A percentile compares a stretch with the other conserved stretches of the same genome.
phyloP scores from a whole-genome alignment of 1,140 invertebrate genomes.

The Aphidius ervi region DNA sequence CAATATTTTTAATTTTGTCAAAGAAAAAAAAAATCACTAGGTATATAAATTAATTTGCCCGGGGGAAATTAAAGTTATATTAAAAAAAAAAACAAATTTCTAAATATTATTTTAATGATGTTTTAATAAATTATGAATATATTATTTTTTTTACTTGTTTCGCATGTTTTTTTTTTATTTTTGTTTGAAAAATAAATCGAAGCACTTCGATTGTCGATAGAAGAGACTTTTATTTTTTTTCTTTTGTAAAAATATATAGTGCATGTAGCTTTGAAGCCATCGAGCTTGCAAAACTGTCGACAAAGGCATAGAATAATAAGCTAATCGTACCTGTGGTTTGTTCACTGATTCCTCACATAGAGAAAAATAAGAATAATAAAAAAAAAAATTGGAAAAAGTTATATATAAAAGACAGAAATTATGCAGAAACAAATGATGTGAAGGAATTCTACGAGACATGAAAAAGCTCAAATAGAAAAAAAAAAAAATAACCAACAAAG shows the following conservation, averaged over 20 bases:
- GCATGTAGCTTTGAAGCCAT: background rate
- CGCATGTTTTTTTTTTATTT: background rate
- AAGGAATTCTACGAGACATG: slow-evolving; percentile 6
- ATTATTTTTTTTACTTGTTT: background rate
- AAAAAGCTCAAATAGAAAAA: background rate
- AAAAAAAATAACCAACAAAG: background rate
- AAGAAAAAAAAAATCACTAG: slow-evolving; percentile 1
- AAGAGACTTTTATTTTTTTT: slow-evolving; percentile 2
- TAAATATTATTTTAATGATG: slow-evolving; percentile 29
- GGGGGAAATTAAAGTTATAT: too few relatives aligned
- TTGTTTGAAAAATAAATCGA: background rate
- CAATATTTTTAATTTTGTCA: slow-evolving; percentile 4
- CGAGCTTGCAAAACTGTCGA: slow-evolving; percentile 27
- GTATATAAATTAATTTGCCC: slow-evolving; percentile 1
- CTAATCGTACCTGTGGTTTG: slow-evolving; percentile 38
- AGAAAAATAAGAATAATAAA: slow-evolving; percentile 1
- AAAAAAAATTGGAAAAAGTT: slow-evolving; percentile 10
- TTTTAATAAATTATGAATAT: slow-evolving; percentile 13
- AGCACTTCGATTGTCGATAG: slow-evolving; percentile 25
- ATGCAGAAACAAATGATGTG: slow-evolving; percentile 7
- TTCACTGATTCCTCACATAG: slow-evolving; percentile 24
- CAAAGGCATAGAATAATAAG: slow-evolving; percentile 41
- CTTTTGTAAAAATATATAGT: background rate
- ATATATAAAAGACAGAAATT: too few relatives aligned
- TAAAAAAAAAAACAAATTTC: slow-evolving; percentile 9